Conservation (phyloP, 2,888 invertebrate species). For the Portevinia maculata region DNA sequence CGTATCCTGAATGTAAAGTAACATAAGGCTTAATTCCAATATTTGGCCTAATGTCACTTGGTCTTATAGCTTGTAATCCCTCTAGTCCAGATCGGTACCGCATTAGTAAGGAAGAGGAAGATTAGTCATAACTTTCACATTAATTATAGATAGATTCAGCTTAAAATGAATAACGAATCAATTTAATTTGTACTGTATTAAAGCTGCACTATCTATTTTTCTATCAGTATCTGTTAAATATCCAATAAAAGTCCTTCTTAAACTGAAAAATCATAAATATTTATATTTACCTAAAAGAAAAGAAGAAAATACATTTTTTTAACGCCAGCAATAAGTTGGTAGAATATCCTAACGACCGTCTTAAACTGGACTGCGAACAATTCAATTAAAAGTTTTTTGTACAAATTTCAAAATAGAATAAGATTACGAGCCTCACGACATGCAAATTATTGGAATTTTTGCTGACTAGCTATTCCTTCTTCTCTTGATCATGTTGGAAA, state of each 20-base stretch:
- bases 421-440: slow-evolving; percentile 28
- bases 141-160: too few relatives aligned
- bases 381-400: slow-evolving; percentile 67
- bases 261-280: slow-evolving; percentile 17
- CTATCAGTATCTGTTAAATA: neutral
- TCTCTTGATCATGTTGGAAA: slow-evolving; percentile 42
- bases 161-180: too few relatives aligned
- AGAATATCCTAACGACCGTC: slow-evolving; percentile 22
- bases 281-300: slow-evolving; percentile 4
- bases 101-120: too few relatives aligned
- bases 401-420: slow-evolving; percentile 51
- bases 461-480: slow-evolving; percentile 1
- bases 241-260: neutral
- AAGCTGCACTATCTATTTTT: neutral
- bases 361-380: slow-evolving; percentile 46
- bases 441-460: slow-evolving; percentile 62
- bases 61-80: too few relatives aligned
- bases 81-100: too few relatives aligned
- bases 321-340: slow-evolving; percentile 22
- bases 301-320: neutral
- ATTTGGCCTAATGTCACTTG: too few relatives aligned
- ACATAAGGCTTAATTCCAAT: too few relatives aligned
- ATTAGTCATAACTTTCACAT: too few relatives aligned
- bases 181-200: neutral
- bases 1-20: too few relatives aligned